Evolutionary conservation across 2,113 vertebrate genomes (phyloP).

Genomic region (Promerops cafer): DNA sequence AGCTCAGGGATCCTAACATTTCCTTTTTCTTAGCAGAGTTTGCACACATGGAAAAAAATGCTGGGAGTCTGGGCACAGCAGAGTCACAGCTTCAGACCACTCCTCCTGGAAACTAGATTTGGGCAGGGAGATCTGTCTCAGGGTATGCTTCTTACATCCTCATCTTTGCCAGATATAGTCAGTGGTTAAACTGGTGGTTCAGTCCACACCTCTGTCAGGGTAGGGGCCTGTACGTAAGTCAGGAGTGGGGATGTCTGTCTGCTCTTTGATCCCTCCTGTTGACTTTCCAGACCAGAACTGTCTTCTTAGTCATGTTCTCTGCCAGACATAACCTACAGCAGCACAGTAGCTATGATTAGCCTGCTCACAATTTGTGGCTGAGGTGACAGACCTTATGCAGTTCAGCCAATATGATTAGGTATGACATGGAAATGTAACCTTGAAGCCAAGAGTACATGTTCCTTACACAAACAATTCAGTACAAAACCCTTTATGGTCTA

Average conservation of each 20-base stretch:
- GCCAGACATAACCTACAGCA: not conserved
- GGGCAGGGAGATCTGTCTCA: not conserved
- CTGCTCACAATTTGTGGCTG: not conserved
- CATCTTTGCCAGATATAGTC: not conserved
- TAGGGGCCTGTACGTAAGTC: not conserved
- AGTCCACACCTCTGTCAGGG: not conserved
- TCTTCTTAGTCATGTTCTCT: constrained; percentile 19
- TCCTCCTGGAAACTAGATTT: not conserved
- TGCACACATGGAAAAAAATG: not conserved
- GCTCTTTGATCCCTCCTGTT: constrained; percentile 9
- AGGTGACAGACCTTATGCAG: not conserved
- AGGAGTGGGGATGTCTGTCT: not conserved
- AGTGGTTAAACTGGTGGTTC: not conserved
- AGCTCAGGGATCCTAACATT: not conserved
- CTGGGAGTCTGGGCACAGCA: not conserved
- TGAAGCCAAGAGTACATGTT: not conserved
- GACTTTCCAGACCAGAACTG: not conserved
- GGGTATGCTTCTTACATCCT: not conserved
- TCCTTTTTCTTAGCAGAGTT: not conserved
- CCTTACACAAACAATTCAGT: not conserved
- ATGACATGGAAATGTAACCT: not conserved
- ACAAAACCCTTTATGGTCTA: not conserved
- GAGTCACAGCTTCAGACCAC: not conserved
- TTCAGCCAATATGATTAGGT: not conserved
- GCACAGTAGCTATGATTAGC: not conserved